Percentiles rank a stretch among this genome's conserved stretches.
Evolutionary conservation across 1,140 invertebrate genomes (phyloP).

Genomic region (Ips typographus): DNA sequence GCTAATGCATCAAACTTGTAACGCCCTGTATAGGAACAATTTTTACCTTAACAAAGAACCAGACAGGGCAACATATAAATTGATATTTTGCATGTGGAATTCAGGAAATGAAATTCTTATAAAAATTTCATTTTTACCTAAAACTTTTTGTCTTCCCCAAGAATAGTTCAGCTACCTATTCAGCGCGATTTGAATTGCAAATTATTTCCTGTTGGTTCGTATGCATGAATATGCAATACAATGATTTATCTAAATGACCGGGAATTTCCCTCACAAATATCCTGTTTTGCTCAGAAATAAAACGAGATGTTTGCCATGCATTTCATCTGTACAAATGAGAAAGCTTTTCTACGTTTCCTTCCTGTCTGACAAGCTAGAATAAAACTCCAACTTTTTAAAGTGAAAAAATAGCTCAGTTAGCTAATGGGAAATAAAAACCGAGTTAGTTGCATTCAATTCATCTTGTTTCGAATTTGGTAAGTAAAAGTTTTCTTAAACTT

Average conservation of each 20-base stretch:
- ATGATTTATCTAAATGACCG: conserved; percentile 14
- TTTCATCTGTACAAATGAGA: neutral
- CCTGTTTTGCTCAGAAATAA: neutral
- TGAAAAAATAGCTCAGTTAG: too few species aligned
- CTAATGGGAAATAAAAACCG: too few species aligned
- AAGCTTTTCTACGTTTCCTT: neutral
- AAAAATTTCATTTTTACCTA: too few species aligned
- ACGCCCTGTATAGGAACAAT: too few species aligned
- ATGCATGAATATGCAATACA: conserved; percentile 16
- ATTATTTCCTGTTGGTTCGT: neutral
- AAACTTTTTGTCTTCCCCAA: neutral
- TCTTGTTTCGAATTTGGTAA: neutral
- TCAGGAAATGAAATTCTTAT: too few species aligned
- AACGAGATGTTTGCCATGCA: neutral
- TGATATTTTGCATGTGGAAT: too few species aligned
- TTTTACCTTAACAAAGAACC: too few species aligned
- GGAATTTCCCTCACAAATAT: conserved; percentile 11
- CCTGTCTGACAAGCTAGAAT: neutral
- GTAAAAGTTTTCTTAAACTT: conserved; percentile 5
- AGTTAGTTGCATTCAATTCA: neutral
- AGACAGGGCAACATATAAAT: too few species aligned
- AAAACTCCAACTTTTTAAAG: too few species aligned
- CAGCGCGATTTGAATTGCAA: conserved; percentile 12
- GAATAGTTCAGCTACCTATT: conserved; percentile 2
- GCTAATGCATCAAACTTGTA: too few species aligned